Percentiles rank a stretch among this genome's conserved stretches.
Conservation (phyloP, 1,140 invertebrate genomes). For the Muscidifurax raptorellus region DNA sequence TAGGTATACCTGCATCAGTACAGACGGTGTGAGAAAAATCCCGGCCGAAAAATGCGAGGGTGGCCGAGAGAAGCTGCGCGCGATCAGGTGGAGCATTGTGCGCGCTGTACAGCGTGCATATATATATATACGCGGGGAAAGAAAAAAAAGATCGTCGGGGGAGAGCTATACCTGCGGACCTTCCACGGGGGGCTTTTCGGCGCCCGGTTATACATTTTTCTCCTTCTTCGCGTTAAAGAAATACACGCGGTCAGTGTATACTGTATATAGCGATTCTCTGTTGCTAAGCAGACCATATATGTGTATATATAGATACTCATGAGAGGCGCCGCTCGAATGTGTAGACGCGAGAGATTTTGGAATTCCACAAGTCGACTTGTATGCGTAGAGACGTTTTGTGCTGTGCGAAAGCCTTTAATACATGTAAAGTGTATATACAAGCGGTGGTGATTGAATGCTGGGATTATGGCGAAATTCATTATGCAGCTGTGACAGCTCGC, state of each 20-base stretch:
- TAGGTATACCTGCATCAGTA: background rate
- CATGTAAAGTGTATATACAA: too few relatives aligned
- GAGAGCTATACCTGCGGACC: background rate
- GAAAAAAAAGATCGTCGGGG: background rate
- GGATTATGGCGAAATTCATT: background rate
- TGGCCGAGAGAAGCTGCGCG: background rate
- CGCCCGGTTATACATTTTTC: background rate
- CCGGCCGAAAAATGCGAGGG: conserved; percentile 24
- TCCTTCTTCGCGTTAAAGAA: background rate
- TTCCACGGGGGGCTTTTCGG: conserved; percentile 8
- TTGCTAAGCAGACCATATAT: background rate
- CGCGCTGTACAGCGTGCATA: too few relatives aligned
- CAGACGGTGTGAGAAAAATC: conserved; percentile 30
- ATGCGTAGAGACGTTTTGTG: background rate
- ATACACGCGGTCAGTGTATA: background rate
- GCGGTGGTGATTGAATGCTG: background rate
- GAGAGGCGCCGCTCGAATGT: conserved; percentile 4
- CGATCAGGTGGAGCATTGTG: conserved; percentile 46
- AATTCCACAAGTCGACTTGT: background rate
- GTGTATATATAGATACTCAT: background rate
- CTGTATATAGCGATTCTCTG: background rate
- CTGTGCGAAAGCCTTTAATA: background rate
- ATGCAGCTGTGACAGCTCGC: background rate
- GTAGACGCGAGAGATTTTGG: background rate
- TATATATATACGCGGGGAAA: background rate